phyloP scores from a whole-genome alignment of 2,113 vertebrate genomes.

The Trochalopteron elliotii region DNA sequence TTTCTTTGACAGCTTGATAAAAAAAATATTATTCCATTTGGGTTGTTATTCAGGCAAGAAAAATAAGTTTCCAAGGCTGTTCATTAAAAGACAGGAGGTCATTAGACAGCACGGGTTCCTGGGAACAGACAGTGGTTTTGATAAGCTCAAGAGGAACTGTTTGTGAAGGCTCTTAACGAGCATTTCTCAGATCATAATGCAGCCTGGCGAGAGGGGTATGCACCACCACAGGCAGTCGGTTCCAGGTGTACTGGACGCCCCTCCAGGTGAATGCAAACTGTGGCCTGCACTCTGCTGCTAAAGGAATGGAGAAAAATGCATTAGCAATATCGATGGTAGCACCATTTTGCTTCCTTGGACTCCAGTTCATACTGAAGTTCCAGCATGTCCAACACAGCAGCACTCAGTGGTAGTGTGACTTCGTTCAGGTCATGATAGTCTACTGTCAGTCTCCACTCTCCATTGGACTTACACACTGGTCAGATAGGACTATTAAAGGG shows the following conservation, averaged over 20 bases:
- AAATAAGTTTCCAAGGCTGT: neutral
- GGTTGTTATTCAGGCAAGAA: neutral
- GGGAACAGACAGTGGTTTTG: neutral
- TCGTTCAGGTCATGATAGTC: neutral
- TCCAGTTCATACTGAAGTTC: neutral
- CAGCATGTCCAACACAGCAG: neutral
- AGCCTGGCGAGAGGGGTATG: neutral
- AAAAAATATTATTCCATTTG: neutral
- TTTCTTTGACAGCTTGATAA: neutral
- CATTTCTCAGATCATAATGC: neutral
- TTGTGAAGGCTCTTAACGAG: neutral
- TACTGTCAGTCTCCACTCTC: neutral
- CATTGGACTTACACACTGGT: neutral
- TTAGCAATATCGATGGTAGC: neutral
- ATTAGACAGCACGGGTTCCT: neutral
- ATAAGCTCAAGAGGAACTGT: neutral
- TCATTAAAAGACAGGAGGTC: neutral
- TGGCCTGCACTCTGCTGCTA: neutral
- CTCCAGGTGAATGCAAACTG: neutral
- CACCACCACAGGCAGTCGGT: neutral
- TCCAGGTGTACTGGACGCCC: neutral
- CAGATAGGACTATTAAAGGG: neutral
- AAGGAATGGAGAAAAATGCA: neutral
- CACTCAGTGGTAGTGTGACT: neutral
- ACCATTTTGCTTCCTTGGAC: neutral